phyloP scores from a whole-genome alignment of 1,140 invertebrate genomes.

The Leucophenga varia region DNA sequence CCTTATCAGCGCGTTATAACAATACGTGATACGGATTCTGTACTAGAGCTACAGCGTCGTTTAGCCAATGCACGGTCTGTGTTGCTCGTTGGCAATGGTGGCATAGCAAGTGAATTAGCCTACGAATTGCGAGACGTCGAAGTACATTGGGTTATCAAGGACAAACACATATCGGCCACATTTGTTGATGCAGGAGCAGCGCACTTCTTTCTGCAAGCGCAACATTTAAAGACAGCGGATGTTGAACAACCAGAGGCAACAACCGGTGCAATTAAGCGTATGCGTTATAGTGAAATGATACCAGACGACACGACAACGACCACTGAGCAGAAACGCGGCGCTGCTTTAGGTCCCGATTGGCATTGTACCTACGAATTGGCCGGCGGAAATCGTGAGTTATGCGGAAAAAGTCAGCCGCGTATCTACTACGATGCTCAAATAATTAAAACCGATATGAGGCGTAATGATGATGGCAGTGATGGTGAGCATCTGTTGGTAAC shows the following conservation, averaged over 20 bases:
- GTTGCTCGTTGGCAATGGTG: slow-evolving; percentile 92
- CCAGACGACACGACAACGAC: slow-evolving; percentile 37
- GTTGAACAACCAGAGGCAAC: slow-evolving; percentile 1
- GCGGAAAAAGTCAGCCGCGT: slow-evolving; percentile 15
- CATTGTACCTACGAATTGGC: slow-evolving; percentile 69
- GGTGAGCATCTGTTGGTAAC: slow-evolving; percentile 8
- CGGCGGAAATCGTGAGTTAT: slow-evolving; percentile 48
- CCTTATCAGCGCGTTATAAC: slow-evolving; percentile 69
- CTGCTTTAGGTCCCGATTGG: slow-evolving; percentile 96
- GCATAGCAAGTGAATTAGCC: slow-evolving; percentile 95
- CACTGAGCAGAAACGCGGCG: slow-evolving; percentile 62
- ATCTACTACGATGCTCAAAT: slow-evolving; percentile 18
- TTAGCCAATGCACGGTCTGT: slow-evolving; percentile 70
- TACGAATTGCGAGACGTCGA: slow-evolving; percentile 83
- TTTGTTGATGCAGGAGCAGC: slow-evolving; percentile 96
- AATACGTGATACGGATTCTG: slow-evolving; percentile 95
- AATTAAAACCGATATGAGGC: slow-evolving; percentile 20
- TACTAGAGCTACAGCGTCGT: slow-evolving; percentile 74
- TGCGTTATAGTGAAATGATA: slow-evolving; percentile 65
- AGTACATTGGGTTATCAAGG: slow-evolving; percentile 92
- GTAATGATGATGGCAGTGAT: background rate
- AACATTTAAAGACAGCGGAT: slow-evolving; percentile 32
- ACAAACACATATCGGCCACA: slow-evolving; percentile 86
- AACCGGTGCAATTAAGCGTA: slow-evolving; percentile 62
- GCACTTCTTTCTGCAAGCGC: slow-evolving; percentile 78